phyloP scores from a whole-genome alignment of 92 coral and sea anemone genomes.

The Epizoanthus rinbou region DNA sequence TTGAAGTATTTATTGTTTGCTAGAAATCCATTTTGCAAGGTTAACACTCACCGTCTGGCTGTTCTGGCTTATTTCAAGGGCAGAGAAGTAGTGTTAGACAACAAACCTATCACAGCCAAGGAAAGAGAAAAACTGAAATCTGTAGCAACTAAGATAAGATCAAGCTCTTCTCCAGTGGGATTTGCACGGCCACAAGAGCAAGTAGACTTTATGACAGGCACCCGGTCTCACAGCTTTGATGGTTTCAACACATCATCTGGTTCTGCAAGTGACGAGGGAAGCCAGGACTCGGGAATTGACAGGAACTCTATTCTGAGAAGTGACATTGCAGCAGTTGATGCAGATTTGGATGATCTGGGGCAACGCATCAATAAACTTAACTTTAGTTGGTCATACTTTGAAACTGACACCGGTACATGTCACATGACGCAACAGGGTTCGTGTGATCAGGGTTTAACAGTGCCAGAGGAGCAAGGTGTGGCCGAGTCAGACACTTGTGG shows the following conservation, averaged over 20 bases:
- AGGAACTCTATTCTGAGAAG: constrained; percentile 54
- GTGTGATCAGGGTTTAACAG: neutral
- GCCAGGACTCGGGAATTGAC: constrained; percentile 82
- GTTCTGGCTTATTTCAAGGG: constrained; percentile 74
- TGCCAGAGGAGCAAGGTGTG: constrained; percentile 37
- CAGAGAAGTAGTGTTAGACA: constrained; percentile 70
- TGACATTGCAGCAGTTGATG: constrained; percentile 39
- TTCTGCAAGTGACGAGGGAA: constrained; percentile 61
- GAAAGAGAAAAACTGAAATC: constrained; percentile 55
- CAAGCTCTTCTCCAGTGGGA: constrained; percentile 64
- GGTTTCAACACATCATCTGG: constrained; percentile 53
- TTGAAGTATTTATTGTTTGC: constrained; percentile 65
- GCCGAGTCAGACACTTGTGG: constrained; percentile 5
- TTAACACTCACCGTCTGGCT: constrained; percentile 59
- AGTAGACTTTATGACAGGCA: constrained; percentile 16
- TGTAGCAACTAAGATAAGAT: constrained; percentile 56
- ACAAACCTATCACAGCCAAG: constrained; percentile 56
- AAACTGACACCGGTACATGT: constrained; percentile 2
- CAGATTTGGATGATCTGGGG: constrained; percentile 38
- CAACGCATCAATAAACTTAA: constrained; percentile 40
- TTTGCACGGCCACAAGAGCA: constrained; percentile 3
- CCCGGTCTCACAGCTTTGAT: constrained; percentile 55
- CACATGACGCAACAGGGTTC: neutral
- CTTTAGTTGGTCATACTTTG: constrained; percentile 79
- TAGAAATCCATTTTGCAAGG: constrained; percentile 71